Base-by-base conservation (phyloP, 2,797 vertebrate genomes). In the Spheniscus humboldti region DNA sequence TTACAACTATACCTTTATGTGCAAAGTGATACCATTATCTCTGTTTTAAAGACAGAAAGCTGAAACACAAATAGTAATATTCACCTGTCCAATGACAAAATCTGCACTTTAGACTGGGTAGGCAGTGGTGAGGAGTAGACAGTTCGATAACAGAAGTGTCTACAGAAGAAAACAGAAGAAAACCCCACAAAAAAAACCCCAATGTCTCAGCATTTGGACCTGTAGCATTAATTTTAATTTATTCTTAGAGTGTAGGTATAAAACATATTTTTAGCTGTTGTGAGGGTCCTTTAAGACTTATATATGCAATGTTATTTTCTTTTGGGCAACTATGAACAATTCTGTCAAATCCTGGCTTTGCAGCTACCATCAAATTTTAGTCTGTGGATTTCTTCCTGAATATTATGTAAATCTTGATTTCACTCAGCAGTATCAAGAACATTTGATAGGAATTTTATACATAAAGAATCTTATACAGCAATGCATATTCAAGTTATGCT, bases 111-210 rank as follows among this genome's bases (percentile, higher is more conserved):
- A 72, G 24, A 16, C 9, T 10, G 18, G 7, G 3, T 68, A 35
- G 18, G 6, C 7, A 68, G 39, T 37, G 11, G 6, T 57, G 53
- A 62, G 15, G 77, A 57, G 28, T 7, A 69, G 6, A 30, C 6
- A 68, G 17, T 59, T 67, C 7, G 13, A 3, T 60, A 76, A 47
- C 6, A 79, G 10, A 74, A 71, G 4, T 28, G 2, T 4, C 35
- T 88, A 25, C 20, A 71, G 48, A 71, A 78, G 9, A 35, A 81
- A 74, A 69, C 7, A 23, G 13, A 16, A 43, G 13, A 35, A 50
- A 35, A 33, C 8, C 2, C 15, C 16, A 19, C 11, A 57, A 28
- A 33, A 39, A 39, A 16, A 0, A 0, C 0, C 1, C 10, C 13
- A 48, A 24, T 19, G 11, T 25, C 31, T 78, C 24, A 52, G 3